Evolutionary conservation across 2,888 invertebrate species (phyloP).

Genomic region (Amblyjoppa proteus): DNA sequence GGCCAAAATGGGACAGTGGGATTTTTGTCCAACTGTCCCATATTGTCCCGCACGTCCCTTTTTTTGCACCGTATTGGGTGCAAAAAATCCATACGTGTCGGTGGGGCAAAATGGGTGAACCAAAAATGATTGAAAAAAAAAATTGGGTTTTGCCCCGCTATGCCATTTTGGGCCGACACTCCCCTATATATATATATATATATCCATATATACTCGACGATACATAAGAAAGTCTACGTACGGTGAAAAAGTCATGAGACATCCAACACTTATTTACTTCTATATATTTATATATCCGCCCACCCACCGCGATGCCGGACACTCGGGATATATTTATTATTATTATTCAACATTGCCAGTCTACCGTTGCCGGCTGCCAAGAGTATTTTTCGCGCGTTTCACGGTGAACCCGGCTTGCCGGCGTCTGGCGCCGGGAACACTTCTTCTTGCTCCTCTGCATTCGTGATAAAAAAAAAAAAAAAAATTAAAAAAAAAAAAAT

Average conservation of each 20-base stretch:
- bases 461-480: too few species aligned
- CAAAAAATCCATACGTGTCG: too few species aligned
- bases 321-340: conserved; percentile 64
- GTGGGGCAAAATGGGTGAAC: too few species aligned
- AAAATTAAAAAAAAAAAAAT: too few species aligned
- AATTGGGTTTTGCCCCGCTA: neutral
- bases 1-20: too few species aligned
- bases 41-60: too few species aligned
- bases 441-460: too few species aligned
- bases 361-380: conserved; percentile 81
- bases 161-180: too few species aligned
- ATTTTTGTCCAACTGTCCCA: too few species aligned
- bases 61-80: too few species aligned
- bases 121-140: too few species aligned
- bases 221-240: conserved; percentile 14
- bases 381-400: conserved; percentile 76
- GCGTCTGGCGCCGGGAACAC: conserved; percentile 28
- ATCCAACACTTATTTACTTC: conserved; percentile 62
- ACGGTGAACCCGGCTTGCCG: conserved; percentile 33
- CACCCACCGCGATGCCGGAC: conserved; percentile 60
- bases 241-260: conserved; percentile 51
- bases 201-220: neutral
- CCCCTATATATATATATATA: neutral
- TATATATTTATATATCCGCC: conserved; percentile 62
- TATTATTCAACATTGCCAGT: conserved; percentile 69